A percentile compares a stretch with the other conserved stretches of the same genome.
phyloP scores from a whole-genome alignment of 2,113 vertebrate species.

The Chlorodrepanis virens region DNA sequence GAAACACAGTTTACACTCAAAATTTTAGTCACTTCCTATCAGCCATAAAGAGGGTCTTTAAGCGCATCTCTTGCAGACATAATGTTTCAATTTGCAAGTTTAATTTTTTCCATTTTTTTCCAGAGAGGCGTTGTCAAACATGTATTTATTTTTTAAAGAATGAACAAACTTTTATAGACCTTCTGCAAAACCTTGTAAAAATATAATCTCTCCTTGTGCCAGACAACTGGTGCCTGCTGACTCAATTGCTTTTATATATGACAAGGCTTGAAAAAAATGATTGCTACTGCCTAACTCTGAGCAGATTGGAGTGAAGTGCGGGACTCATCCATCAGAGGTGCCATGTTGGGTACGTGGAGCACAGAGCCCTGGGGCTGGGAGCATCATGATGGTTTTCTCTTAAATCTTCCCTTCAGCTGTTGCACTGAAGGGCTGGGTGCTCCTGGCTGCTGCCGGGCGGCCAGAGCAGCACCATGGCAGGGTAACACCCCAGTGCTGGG shows the following conservation, averaged over 20 bases:
- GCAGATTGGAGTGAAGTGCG: constrained; percentile 65
- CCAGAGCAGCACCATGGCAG: neutral
- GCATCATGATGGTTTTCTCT: neutral
- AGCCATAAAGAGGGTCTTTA: neutral
- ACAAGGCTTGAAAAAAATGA: constrained; percentile 70
- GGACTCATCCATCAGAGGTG: constrained; percentile 70
- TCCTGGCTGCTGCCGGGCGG: neutral
- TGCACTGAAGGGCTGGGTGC: neutral
- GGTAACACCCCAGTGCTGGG: neutral
- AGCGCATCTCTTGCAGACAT: neutral
- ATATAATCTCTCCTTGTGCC: constrained; percentile 63
- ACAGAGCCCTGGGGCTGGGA: constrained; percentile 1
- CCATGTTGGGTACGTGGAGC: neutral
- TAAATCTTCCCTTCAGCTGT: neutral
- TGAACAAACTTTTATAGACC: constrained; percentile 69
- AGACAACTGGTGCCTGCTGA: constrained; percentile 74
- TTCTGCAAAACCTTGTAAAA: constrained; percentile 72
- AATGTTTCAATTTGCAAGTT: constrained; percentile 52
- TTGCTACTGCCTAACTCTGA: constrained; percentile 57
- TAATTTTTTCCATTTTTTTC: neutral
- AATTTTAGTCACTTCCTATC: neutral
- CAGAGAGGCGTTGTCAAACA: neutral
- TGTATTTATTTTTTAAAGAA: constrained; percentile 51
- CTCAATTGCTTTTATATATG: constrained; percentile 76
- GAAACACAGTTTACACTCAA: neutral